Evolutionary conservation across 2,888 invertebrate species (phyloP).

Genomic region (Ellobium chinense): DNA sequence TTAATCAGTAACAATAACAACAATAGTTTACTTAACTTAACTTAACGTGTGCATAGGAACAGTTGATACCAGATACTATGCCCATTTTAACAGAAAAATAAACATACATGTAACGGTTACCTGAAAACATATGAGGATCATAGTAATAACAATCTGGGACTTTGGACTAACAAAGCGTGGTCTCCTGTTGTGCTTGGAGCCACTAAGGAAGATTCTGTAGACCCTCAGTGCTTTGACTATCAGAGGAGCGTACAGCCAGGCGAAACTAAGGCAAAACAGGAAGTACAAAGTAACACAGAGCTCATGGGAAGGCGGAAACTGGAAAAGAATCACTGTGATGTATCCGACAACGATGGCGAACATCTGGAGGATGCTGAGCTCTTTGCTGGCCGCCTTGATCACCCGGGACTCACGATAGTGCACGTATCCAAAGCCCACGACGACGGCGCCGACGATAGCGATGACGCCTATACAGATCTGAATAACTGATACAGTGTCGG

Average conservation of each 20-base stretch:
- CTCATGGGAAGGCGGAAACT: constrained; percentile 53
- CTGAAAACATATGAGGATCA: constrained; percentile 45
- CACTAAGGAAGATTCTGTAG: constrained; percentile 57
- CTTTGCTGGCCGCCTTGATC: constrained; percentile 68
- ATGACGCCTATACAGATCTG: constrained; percentile 20
- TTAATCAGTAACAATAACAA: no score
- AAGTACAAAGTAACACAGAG: constrained; percentile 46
- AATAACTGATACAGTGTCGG: constrained; percentile 27
- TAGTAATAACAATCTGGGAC: constrained; percentile 47
- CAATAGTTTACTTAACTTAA: no score
- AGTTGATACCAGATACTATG: no score
- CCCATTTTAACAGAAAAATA: no score
- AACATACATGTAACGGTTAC: no score
- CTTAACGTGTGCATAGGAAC: no score
- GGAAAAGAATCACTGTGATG: constrained; percentile 54
- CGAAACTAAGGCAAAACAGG: constrained; percentile 52
- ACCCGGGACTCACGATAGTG: constrained; percentile 51
- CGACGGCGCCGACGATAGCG: constrained; percentile 14
- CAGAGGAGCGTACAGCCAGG: constrained; percentile 55
- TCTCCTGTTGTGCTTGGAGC: constrained; percentile 46
- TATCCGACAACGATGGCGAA: constrained; percentile 62
- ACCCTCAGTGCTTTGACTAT: constrained; percentile 54
- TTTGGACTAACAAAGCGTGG: constrained; percentile 52
- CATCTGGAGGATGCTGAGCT: constrained; percentile 64
- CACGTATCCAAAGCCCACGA: constrained; percentile 39